phyloP scores from a whole-genome alignment of 2,113 vertebrate genomes.

The Oncorhynchus clarkii region DNA sequence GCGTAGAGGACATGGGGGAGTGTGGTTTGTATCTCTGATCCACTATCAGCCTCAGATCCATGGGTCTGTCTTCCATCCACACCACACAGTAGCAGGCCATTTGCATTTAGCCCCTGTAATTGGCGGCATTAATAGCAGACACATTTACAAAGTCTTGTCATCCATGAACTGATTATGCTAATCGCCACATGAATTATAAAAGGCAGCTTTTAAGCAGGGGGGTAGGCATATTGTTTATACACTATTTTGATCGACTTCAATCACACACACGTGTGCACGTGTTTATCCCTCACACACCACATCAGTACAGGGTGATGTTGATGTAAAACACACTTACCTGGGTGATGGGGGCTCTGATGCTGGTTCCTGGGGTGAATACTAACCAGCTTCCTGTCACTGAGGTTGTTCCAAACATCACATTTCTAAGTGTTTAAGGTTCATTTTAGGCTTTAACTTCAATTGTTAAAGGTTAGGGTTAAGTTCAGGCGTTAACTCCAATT shows the following conservation, averaged over 20 bases:
- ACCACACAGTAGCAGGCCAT: not conserved
- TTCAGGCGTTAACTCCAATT: too few relatives aligned
- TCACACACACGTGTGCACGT: constrained; percentile 41
- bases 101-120: constrained; percentile 1
- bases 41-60: too few relatives aligned
- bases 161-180: not conserved
- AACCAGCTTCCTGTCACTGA: constrained; percentile 25
- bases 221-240: not conserved
- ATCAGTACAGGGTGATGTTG: constrained; percentile 48
- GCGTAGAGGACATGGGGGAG: too few relatives aligned
- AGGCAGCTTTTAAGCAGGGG: not conserved
- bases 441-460: too few relatives aligned
- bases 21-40: too few relatives aligned
- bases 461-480: too few relatives aligned
- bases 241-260: constrained; percentile 57
- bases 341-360: constrained; percentile 30
- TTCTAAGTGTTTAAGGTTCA: too few relatives aligned
- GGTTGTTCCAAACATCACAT: too few relatives aligned
- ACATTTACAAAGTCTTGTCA: not conserved
- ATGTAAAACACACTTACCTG: constrained; percentile 70
- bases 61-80: not conserved
- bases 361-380: constrained; percentile 57
- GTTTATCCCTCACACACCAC: constrained; percentile 32
- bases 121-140: not conserved
- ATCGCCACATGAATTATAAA: not conserved